These are phyloP conservation scores for Loriculus beryllinus DNA, from an alignment of 2,797 vertebrate species.

Conservation along the genomic window DNA sequence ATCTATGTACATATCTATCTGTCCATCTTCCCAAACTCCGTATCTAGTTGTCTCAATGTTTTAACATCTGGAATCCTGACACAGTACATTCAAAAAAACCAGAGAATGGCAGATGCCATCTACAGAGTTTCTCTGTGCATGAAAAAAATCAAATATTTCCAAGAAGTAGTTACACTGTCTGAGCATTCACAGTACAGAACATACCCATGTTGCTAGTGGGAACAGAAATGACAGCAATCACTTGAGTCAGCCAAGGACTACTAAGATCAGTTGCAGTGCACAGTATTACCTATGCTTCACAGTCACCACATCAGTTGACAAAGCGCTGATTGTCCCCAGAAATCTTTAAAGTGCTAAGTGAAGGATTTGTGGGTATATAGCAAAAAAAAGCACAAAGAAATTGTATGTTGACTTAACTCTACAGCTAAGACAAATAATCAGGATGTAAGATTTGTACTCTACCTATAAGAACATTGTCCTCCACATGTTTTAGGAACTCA, in stretches of 20 bases:
- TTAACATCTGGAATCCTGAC: background rate
- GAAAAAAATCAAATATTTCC: background rate
- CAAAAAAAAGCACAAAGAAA: background rate
- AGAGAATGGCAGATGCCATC: background rate
- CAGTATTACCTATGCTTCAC: background rate
- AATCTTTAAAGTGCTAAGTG: background rate
- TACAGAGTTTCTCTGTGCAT: background rate
- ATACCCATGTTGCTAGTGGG: background rate
- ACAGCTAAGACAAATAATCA: background rate
- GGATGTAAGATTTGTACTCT: background rate
- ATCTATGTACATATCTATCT: background rate
- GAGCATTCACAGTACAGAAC: background rate
- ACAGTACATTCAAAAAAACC: background rate
- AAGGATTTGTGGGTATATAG: background rate
- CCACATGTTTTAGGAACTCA: background rate
- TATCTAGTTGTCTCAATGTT: background rate
- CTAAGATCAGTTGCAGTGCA: background rate
- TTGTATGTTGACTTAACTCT: background rate
- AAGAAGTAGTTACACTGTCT: background rate
- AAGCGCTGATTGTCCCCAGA: background rate
- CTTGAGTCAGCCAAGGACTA: background rate
- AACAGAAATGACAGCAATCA: constrained; percentile 43
- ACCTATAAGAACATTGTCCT: background rate
- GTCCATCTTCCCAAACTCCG: background rate
- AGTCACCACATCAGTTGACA: background rate